Base-by-base conservation (phyloP, 2,113 vertebrate genomes). In the Aythya baeri region DNA sequence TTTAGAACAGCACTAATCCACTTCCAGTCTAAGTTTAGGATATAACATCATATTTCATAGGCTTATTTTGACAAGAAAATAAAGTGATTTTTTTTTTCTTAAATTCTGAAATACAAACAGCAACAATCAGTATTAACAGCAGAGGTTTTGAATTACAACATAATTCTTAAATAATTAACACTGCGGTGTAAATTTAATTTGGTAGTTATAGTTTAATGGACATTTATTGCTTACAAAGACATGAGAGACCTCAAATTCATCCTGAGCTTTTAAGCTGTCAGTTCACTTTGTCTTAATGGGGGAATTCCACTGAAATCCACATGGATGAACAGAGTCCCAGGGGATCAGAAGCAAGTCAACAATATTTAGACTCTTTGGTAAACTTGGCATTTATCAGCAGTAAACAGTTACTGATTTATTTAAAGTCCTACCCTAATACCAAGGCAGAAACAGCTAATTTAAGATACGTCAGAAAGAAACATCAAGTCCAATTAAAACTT, bases 301-400 rank as follows among this genome's bases (percentile, higher is more conserved):
- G 57, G 85, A 95, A 96, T 96, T 94, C 93, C 92, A 82, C 83
- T 32, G 80, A 83, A 94, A 95, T 90, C 86, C 92, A 88, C 80
- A 68, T 1, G 76, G 94, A 93, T 49, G 72, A 94, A 46, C 22
- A 54, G 54, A 82, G 18, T 68, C 90, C 32, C 76, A 41, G 57
- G 63, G 90, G 90, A 93, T 95, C 90, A 96, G 65, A 76, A 86
- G 46, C 61, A 84, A 95, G 86, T 88, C 94, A 96, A 94, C 92
- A 94, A 80, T 77, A 93, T 95, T 90, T 96, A 91, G 91, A 92
- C 58, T 80, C 92, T 91, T 85, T 57, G 46, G 91, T 94, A 96
- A 95, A 94, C 72, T 4, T 83, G 74, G 66, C 83, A 87, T 96
- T 96, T 93, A 96, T 85, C 91, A 89, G 57, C 91, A 92, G 85